Evolutionary conservation across 2,113 vertebrate genomes (phyloP).

Genomic region (Gasterosteus aculeatus): DNA sequence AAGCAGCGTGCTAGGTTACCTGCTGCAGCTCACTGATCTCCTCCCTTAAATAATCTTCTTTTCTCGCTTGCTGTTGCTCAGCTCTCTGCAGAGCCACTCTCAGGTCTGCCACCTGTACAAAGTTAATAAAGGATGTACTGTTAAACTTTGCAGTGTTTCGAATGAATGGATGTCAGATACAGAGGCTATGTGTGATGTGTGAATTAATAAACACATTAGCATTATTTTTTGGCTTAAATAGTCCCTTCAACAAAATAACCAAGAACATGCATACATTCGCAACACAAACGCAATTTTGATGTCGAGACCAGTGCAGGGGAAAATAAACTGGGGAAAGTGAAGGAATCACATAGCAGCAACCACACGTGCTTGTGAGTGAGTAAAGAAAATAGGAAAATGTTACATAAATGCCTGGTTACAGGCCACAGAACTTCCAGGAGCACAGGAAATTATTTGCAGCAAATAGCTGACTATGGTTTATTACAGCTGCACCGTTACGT

Average conservation of each 20-base stretch:
- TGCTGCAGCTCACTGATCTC: constrained; percentile 95
- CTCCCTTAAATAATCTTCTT: constrained; percentile 96
- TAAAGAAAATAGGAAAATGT: not conserved
- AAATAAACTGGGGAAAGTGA: not conserved
- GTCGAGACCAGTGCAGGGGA: not conserved
- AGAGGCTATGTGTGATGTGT: not conserved
- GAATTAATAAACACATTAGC: not conserved
- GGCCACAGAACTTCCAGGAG: too few relatives aligned
- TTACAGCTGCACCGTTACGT: not conserved
- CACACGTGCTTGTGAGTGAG: not conserved
- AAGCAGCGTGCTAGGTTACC: constrained; percentile 74
- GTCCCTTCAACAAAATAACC: not conserved
- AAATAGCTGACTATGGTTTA: not conserved
- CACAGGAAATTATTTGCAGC: not conserved
- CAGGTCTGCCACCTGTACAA: constrained; percentile 89
- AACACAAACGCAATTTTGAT: not conserved
- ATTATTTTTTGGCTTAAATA: not conserved
- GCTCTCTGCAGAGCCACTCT: constrained; percentile 91
- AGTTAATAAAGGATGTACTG: not conserved
- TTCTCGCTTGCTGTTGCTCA: constrained; percentile 93
- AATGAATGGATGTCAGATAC: not conserved
- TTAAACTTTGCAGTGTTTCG: not conserved
- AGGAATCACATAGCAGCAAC: not conserved
- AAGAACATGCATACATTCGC: not conserved
- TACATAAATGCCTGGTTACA: too few relatives aligned